phyloP scores from a whole-genome alignment of 2,888 invertebrate genomes.

The Gonocerus acuteangulatus region DNA sequence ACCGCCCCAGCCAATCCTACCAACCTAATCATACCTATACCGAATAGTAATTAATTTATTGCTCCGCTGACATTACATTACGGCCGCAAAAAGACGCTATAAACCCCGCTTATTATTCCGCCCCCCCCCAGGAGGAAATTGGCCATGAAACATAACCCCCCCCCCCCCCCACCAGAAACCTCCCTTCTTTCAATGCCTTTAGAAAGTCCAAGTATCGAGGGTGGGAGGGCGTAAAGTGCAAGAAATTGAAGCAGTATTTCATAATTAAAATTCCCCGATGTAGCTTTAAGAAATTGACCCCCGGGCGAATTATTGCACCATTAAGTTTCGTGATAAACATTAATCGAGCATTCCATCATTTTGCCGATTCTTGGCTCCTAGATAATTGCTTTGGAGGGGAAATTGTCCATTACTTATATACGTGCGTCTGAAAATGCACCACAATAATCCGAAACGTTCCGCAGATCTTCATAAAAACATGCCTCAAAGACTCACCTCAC shows the following conservation, averaged over 20 bases:
- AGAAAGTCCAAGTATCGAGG: neutral
- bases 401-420: too few relatives aligned
- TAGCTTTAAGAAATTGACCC: too few relatives aligned
- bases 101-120: slow-evolving; percentile 17
- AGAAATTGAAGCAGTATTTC: slow-evolving; percentile 21
- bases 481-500: too few relatives aligned
- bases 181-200: slow-evolving; percentile 1
- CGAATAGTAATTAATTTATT: slow-evolving; percentile 21
- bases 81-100: neutral
- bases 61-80: slow-evolving; percentile 10
- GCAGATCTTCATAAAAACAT: too few relatives aligned
- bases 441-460: too few relatives aligned
- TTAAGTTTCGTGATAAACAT: too few relatives aligned
- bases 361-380: too few relatives aligned
- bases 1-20: neutral
- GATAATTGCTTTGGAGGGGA: too few relatives aligned
- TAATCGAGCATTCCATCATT: too few relatives aligned
- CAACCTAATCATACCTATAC: slow-evolving; percentile 12
- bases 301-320: too few relatives aligned
- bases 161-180: neutral
- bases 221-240: neutral
- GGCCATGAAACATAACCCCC: slow-evolving; percentile 17
- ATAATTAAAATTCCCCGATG: slow-evolving; percentile 17
- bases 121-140: slow-evolving; percentile 2
- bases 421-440: too few relatives aligned